phyloP scores from a whole-genome alignment of 2,888 invertebrate species.

The Nemapogon koenigi region DNA sequence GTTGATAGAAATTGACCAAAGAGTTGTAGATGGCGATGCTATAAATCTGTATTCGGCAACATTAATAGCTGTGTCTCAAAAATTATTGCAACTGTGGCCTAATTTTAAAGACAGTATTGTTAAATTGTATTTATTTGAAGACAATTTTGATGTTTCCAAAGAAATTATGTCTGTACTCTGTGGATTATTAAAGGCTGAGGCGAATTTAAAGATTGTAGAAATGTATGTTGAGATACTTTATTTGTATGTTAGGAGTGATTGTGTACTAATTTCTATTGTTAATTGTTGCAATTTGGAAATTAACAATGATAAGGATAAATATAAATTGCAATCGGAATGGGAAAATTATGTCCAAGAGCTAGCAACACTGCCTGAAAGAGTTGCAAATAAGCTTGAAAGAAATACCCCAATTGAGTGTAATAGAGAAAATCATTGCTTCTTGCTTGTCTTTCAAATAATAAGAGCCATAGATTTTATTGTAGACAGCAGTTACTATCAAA shows the following conservation, averaged over 20 bases:
- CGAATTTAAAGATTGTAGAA: slow-evolving; percentile 27
- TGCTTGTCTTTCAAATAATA: slow-evolving; percentile 66
- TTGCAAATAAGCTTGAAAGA: slow-evolving; percentile 71
- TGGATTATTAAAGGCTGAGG: slow-evolving; percentile 48
- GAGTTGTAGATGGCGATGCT: slow-evolving; percentile 29
- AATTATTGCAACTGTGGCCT: slow-evolving; percentile 68
- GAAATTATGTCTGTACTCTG: slow-evolving; percentile 55
- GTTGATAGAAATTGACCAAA: slow-evolving; percentile 57
- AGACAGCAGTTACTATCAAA: slow-evolving; percentile 32
- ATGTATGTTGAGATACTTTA: slow-evolving; percentile 47
- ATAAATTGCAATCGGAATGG: slow-evolving; percentile 35
- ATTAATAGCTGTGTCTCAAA: slow-evolving; percentile 48
- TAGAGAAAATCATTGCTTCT: slow-evolving; percentile 61
- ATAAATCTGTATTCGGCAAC: slow-evolving; percentile 54
- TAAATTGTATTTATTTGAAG: slow-evolving; percentile 60
- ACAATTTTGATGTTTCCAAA: slow-evolving; percentile 43
- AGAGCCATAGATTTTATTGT: slow-evolving; percentile 68
- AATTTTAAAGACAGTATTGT: slow-evolving; percentile 42
- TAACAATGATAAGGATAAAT: slow-evolving; percentile 20
- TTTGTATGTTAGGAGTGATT: slow-evolving; percentile 61
- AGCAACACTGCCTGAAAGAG: slow-evolving; percentile 70
- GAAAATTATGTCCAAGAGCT: slow-evolving; percentile 66
- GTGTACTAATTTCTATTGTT: slow-evolving; percentile 56
- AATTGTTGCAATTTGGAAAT: slow-evolving; percentile 29
- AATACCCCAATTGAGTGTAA: slow-evolving; percentile 65